A percentile compares a stretch with the other conserved stretches of the same genome.
These are phyloP conservation scores for Micronycteris hirsuta DNA, from an alignment of 2,113 vertebrate species.

Conservation along the genomic window DNA sequence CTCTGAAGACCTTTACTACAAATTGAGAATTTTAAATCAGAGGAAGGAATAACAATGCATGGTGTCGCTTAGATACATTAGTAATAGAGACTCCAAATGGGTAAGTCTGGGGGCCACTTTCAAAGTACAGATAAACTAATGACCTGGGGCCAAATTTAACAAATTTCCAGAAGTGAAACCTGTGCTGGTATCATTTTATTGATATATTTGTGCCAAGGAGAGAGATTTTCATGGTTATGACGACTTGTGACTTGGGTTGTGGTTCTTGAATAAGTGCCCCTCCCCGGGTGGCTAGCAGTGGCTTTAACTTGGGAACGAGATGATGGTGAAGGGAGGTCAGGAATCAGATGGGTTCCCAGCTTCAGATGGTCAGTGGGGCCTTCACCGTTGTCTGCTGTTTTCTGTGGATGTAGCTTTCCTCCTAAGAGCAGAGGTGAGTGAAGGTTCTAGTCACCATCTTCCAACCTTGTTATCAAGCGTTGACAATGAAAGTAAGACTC, in stretches of 20 bases:
- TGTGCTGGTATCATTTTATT: neutral
- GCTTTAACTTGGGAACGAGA: neutral
- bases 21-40: constrained; percentile 63
- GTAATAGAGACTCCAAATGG: constrained; percentile 26
- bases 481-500: neutral
- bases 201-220: neutral
- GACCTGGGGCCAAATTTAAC: constrained; percentile 36
- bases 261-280: neutral
- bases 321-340: neutral
- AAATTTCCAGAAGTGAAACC: neutral
- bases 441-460: neutral
- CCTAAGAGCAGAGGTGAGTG: neutral
- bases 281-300: neutral
- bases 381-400: neutral
- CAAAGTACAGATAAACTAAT: constrained; percentile 55
- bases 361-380: neutral
- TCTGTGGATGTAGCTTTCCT: neutral
- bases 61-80: constrained; percentile 60
- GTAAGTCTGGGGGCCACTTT: constrained; percentile 29
- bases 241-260: neutral
- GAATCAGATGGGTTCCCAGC: neutral
- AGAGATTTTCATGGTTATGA: neutral
- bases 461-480: neutral
- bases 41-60: constrained; percentile 53
- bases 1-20: constrained; percentile 50